Base-by-base conservation (phyloP, 2,888 invertebrate genomes). In the Physocephala rufipes region DNA sequence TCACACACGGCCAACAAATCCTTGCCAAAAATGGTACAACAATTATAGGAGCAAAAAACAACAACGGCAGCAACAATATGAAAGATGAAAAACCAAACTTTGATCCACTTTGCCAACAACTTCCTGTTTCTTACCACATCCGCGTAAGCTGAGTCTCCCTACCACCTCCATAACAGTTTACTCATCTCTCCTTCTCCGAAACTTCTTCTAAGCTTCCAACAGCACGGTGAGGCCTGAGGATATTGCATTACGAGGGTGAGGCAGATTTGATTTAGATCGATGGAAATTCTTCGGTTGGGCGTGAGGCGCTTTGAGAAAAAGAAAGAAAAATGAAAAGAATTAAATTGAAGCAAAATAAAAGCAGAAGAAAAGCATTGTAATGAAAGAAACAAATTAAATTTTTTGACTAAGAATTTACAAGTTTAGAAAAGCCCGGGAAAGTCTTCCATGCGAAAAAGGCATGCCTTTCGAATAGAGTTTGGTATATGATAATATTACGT, bases 221-320 rank as follows among this genome's bases (percentile, higher is more conserved):
- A 24, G 21, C 13, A 28, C 28, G 26, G 13, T 16, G 28, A 13
- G 28, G 12, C 9, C 1, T 16, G 24, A 49, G 49, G 19, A 19
- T 2, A 64, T n/a, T n/a, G n/a, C n/a, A n/a, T n/a, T n/a, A n/a
- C n/a, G n/a, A 47, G 64, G 47, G 64, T 45, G 28, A 47, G n/a
- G 28, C 64, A 24, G 64, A 26, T 49, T 49, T 47, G 49, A 64
- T 64, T 64, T 26, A 64, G 64, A 64, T 64, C 49, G 64, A 64
- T 64, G 24, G 49, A 63, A 28, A 24, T 63, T 63, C 21, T 47
- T 61, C 28, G 61, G n/a, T 26, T 26, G 24, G 24, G 28, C 16
- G 55, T 26, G 16, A 26, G 24, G 55, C 9, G 36, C 55, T 26
- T 9, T 13, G 2, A 55, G 24, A n/a, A 12, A 55, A 55, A 55